Evolutionary conservation across 2,888 invertebrate genomes (phyloP), one percentile per base, ranked within the genome.

Genomic region (Nycteola revayana): DNA sequence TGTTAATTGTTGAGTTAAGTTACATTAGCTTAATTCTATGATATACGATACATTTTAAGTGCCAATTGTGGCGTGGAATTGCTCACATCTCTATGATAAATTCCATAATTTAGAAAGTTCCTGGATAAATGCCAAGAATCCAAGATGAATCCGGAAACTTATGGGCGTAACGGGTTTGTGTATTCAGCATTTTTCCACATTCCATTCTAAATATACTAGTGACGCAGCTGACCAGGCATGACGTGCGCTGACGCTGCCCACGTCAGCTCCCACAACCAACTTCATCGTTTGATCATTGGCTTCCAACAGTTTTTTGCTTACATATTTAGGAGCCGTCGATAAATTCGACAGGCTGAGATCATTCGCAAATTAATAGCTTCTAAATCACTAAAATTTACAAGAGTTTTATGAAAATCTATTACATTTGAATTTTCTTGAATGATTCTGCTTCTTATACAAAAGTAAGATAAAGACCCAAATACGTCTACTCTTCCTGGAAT

Each of bases 161-260:
- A 75, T 66, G 65, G 64, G 60, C 60, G 66, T 64, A 60, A 56
- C 61, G 65, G 63, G 40, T 39, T 39, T 67, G 63, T 64, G 58
- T 64, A 59, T 63, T 47, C 55, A 63, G 60, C 56, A 73, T 76
- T 76, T 80, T 77, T 71, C 60, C 55, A 74, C 73, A 81, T 80
- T 81, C 79, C 74, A 39, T 60, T 78, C 85, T 85, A 87, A 82
- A 86, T 83, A 79, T 86, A 84, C 66, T 44, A 55, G 72, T 82
- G 84, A 83, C 75, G 78, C 70, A 53, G 30, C 53, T 61, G 57
- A 51, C 36, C 57, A 49, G 52, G 51, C 35, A 66, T 85, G 86
- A 85, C 83, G 86, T 67, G 68, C 49, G 69, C 65, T 71, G 75
- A 78, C 75, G 75, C 72, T 43, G 70, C 78, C 76, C 76, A 74